Evolutionary conservation across 1,140 invertebrate genomes (phyloP), one percentile per base, ranked within the genome.

Genomic region (Leptoteleia sp.): DNA sequence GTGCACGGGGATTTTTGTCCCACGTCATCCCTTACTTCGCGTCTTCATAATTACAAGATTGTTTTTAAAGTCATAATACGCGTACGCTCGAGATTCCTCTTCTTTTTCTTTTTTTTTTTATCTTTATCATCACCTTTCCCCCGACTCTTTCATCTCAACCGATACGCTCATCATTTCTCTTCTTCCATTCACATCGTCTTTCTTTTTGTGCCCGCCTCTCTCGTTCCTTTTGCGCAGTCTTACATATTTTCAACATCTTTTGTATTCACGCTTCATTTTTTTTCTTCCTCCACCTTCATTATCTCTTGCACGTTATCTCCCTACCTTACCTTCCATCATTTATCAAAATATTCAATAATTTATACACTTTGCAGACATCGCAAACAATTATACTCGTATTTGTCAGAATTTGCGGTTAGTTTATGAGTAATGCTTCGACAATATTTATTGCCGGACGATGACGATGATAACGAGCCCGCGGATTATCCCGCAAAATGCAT

Each of bases 321-420:
- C n/a, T n/a, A 29, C 42, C 62, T 55, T 72, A 37, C 6, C 76
- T 75, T 79, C 38, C 64, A 52, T 61, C 59, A 45, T 59, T 67
- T 65, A 73, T 73, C 50, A 73, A 73, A 64, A 55, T 64, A 73
- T 57, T 48, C 43, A 55, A 57, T 64, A 72, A 54, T 72, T 62
- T 16, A 62, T 38, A 7, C 37, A 19, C 45, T 45, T 22, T 50
- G 52, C 50, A 11, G 11, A 3, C 38, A 29, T 40, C 7, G 35
- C 31, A 7, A 70, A 40, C 40, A 59, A 71, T 71, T 52, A 61
- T 40, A 57, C 38, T 45, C 52, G 22, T 38, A 59, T 70, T 70
- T 70, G 64, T 68, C 64, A 52, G 43, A 7, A 59, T 59, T 3
- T 17, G 3, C 15, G 16, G 1, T 12, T 37, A 13, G 35, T 48